Evolutionary conservation across 2,797 vertebrate genomes (phyloP), one percentile per base, ranked within the genome.

Genomic region (Danio kyathit): DNA sequence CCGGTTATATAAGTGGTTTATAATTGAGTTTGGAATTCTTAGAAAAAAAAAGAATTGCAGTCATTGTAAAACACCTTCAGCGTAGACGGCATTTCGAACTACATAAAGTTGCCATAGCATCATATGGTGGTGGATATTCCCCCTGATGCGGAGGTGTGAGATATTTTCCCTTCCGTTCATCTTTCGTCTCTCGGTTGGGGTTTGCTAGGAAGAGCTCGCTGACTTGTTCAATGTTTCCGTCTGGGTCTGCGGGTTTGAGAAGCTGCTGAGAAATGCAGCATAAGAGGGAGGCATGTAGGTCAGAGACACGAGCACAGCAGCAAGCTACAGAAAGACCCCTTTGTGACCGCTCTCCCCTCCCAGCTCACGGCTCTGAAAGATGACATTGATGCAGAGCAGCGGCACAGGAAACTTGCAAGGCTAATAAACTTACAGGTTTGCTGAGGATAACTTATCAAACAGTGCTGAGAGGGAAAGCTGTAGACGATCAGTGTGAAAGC

Each of bases 301-400:
- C 92, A 90, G 81, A 83, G 59, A 78, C 71, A 83, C 83, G 70
- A 82, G 88, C 79, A 80, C 71, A 77, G 85, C 81, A 85, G 80
- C 75, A 54, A 74, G 83, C 74, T 86, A 85, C 86, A 92, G 88
- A 94, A 94, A 93, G 93, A 88, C 72, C 66, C 90, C 90, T 93
- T 94, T 94, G 92, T 95, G 86, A 72, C 71, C 51, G 7, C 40
- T 85, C 84, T 17, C 82, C 86, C 29, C 29, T 85, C 85, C 83
- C 84, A 44, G 51, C 56, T n/a, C 48, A 19, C 5, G 17, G 66
- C 76, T 87, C 83, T 95, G 90, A 95, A 95, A 92, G 91, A 89
- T 93, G 89, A 91, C 93, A 94, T 93, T 94, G 90, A 94, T 92
- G 82, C 57, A 63, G 44, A 80, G 84, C 83, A 89, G 87, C 72